Evolutionary conservation across 2,888 invertebrate species (phyloP).

Genomic region (Emmelina monodactyla): DNA sequence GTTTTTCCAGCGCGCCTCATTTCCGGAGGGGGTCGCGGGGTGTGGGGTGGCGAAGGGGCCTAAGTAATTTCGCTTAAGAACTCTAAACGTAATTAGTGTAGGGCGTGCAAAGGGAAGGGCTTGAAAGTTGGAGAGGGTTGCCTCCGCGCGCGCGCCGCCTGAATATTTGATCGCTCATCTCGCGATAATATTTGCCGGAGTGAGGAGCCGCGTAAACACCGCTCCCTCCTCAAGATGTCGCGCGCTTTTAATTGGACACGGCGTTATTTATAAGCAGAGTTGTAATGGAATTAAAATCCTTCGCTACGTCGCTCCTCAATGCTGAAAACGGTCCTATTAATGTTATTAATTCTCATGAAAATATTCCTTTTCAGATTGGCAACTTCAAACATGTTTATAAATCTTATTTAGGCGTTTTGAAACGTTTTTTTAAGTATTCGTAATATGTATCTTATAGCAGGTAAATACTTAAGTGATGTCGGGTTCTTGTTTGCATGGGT

Average conservation of each 20-base stretch:
- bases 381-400: conserved; percentile 21
- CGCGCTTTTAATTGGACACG: conserved; percentile 58
- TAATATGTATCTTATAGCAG: no score
- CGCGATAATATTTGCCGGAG: conserved; percentile 64
- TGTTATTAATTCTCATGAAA: conserved; percentile 45
- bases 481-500: no score
- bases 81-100: conserved; percentile 75
- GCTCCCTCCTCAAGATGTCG: conserved; percentile 53
- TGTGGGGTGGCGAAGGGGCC: conserved; percentile 58
- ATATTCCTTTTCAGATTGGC: conserved; percentile 46
- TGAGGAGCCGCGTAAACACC: conserved; percentile 61
- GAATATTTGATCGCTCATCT: conserved; percentile 64
- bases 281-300: conserved; percentile 61
- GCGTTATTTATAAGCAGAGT: conserved; percentile 58
- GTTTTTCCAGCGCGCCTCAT: conserved; percentile 64
- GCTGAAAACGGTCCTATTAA: conserved; percentile 45
- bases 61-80: conserved; percentile 75
- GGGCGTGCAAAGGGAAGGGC: conserved; percentile 70
- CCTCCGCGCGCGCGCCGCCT: conserved; percentile 42
- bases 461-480: no score
- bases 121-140: conserved; percentile 71
- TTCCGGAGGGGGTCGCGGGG: conserved; percentile 54
- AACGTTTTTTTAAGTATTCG: no score
- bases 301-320: conserved; percentile 49
- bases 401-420: background rate